Base-by-base conservation (phyloP, 2,797 vertebrate species). In the Amphiprion clarkii region DNA sequence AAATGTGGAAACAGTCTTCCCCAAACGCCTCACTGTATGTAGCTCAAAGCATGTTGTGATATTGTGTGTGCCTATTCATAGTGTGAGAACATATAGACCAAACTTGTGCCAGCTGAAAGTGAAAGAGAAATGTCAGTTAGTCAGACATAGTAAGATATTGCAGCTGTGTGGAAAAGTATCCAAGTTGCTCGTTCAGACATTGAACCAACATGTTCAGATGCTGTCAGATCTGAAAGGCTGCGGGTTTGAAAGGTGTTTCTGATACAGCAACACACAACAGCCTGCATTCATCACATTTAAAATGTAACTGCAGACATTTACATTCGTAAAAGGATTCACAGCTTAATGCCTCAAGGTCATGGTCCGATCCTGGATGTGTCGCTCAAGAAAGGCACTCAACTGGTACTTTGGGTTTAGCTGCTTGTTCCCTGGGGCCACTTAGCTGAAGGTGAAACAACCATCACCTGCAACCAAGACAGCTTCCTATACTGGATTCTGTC, bases 311-410 rank as follows among this genome's bases (percentile, higher is more conserved):
- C 19, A 52, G 40, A 63, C 27, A 39, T 48, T 61, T 19, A 71
- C 27, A n/a, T 21, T 58, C 70, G 33, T 49, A 63, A 73, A 82
- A 74, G 25, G 71, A 85, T 65, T 74, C 66, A 31, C 74, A 78
- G 58, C 7, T 14, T 61, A 36, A 52, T 21, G 56, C 75, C 65
- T 67, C 2, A 0, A 36, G 62, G 70, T 60, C 70, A 75, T 8
- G 14, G 61, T 69, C 63, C 52, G 33, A 51, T 67, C 46, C 36
- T 57, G 51, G 14, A 54, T 29, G n/a, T 62, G 10, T 27, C 9
- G 27, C 56, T 81, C 54, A 44, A 36, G 31, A 29, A 55, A 55
- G 1, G 39, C 7, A 57, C 54, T 51, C 61, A 53, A 52, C 63
- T 76, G 53, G 57, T 53, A 19, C 74, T 79, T 55, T 60, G 25